Conservation (phyloP, 64 coral and sea anemone species). For the Stichodactyla helianthus region DNA sequence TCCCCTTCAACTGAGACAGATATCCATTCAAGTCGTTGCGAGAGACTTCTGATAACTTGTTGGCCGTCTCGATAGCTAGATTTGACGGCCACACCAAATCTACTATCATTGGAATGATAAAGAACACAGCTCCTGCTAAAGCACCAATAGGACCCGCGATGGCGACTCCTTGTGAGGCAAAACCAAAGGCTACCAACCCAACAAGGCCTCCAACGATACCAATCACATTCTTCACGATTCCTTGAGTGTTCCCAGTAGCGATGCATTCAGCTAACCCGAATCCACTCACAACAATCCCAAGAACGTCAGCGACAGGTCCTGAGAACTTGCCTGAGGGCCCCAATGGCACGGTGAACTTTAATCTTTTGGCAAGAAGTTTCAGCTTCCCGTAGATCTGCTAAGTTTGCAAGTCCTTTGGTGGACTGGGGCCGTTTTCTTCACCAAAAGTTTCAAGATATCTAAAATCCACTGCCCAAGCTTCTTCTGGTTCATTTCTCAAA, state of each 20-base stretch:
- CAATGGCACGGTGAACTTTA: conserved; percentile 22
- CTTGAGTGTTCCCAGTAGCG: conserved; percentile 37
- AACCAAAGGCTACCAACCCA: conserved; percentile 40
- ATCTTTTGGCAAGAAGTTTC: conserved; percentile 27
- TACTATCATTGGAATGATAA: conserved; percentile 48
- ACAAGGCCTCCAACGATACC: conserved; percentile 56
- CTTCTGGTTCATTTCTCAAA: neutral
- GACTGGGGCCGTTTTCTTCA: neutral
- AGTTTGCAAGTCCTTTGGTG: neutral
- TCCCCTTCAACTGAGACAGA: conserved; percentile 23
- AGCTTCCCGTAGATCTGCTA: conserved; percentile 5
- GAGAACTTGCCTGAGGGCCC: neutral
- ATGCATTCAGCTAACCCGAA: conserved; percentile 49
- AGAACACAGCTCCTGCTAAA: conserved; percentile 36
- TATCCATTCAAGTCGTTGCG: conserved; percentile 55
- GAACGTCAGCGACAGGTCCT: conserved; percentile 52
- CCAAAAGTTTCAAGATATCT: neutral
- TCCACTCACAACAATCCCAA: conserved; percentile 46
- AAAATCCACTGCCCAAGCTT: neutral
- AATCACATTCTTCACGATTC: conserved; percentile 53
- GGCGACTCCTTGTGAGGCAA: neutral
- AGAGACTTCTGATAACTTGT: conserved; percentile 57
- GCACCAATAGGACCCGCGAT: conserved; percentile 14
- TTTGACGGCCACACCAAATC: conserved; percentile 54
- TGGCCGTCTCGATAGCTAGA: conserved; percentile 65